Percentiles rank a stretch among this genome's conserved stretches.
Evolutionary conservation across 1,140 invertebrate species (phyloP).

Genomic region (Megalonaias nervosa): DNA sequence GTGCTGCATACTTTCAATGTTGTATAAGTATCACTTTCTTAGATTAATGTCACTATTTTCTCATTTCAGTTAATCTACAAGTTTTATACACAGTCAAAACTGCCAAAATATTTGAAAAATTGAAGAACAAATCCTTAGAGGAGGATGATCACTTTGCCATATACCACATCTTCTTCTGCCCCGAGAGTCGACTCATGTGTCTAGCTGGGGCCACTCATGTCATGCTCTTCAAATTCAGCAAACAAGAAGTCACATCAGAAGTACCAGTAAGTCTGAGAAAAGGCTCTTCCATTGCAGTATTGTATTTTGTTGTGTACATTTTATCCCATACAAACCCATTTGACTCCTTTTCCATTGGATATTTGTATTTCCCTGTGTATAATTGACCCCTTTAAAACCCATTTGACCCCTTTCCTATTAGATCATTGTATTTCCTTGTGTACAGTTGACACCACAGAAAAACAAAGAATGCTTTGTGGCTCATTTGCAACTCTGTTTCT

Average conservation of each 20-base stretch:
- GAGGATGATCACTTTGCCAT: slow-evolving; percentile 95
- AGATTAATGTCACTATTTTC: slow-evolving; percentile 5
- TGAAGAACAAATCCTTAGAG: slow-evolving; percentile 58
- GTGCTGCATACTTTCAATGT: background rate
- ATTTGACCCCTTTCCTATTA: too few relatives aligned
- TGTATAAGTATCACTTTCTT: background rate
- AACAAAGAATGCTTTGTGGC: too few relatives aligned
- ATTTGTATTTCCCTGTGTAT: too few relatives aligned
- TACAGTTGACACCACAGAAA: too few relatives aligned
- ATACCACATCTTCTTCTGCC: slow-evolving; percentile 91
- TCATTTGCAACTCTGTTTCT: too few relatives aligned
- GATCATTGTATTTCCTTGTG: too few relatives aligned
- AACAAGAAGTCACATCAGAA: slow-evolving; percentile 89
- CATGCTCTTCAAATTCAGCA: slow-evolving; percentile 95
- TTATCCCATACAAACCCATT: background rate
- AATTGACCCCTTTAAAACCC: too few relatives aligned
- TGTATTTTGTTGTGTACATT: background rate
- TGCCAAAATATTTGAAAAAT: slow-evolving; percentile 90
- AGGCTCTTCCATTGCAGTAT: too few relatives aligned
- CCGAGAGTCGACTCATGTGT: slow-evolving; percentile 91
- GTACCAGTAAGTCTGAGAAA: slow-evolving; percentile 79
- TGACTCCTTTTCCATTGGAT: background rate
- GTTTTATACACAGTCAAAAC: slow-evolving; percentile 99
- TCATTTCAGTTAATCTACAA: slow-evolving; percentile 83
- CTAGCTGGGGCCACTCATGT: slow-evolving; percentile 94